These are phyloP conservation scores for Antennarius striatus DNA, from an alignment of 2,113 vertebrate genomes.

Conservation along the genomic window DNA sequence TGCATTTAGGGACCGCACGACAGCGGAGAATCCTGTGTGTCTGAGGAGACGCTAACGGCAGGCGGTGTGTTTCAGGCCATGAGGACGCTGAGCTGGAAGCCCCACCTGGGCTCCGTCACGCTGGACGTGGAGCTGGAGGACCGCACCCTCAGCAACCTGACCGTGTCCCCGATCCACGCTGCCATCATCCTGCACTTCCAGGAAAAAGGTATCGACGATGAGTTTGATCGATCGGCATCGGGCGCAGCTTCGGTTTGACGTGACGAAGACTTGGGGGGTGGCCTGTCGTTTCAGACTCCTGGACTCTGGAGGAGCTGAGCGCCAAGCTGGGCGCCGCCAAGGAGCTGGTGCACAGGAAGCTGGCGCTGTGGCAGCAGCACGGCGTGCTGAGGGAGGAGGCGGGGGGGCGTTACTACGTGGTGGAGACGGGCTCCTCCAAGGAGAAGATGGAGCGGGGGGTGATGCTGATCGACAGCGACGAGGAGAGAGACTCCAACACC, in stretches of 20 bases:
- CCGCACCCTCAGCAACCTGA: slow-evolving; percentile 87
- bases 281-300: slow-evolving; percentile 76
- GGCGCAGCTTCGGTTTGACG: too few species aligned
- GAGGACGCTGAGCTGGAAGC: slow-evolving; percentile 97
- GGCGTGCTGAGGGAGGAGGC: slow-evolving; percentile 92
- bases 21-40: neutral
- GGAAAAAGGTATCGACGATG: slow-evolving; percentile 81
- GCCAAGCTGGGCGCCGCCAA: slow-evolving; percentile 86
- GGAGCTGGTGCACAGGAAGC: slow-evolving; percentile 87
- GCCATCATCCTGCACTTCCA: slow-evolving; percentile 97
- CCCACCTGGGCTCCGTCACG: slow-evolving; percentile 92
- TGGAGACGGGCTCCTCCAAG: slow-evolving; percentile 88
- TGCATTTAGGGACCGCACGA: neutral
- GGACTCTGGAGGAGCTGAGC: slow-evolving; percentile 91
- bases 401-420: slow-evolving; percentile 83
- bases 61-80: slow-evolving; percentile 84
- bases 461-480: slow-evolving; percentile 94
- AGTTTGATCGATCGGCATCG: too few species aligned
- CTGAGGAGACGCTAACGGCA: too few species aligned
- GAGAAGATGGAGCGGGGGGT: slow-evolving; percentile 86
- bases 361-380: slow-evolving; percentile 96
- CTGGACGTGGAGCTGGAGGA: slow-evolving; percentile 94
- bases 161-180: slow-evolving; percentile 91
- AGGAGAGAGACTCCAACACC: slow-evolving; percentile 95
- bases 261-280: neutral